Percentiles rank a stretch among this genome's conserved stretches.
Evolutionary conservation across 1,140 invertebrate species (phyloP).

Genomic region (Melitaea cinxia): DNA sequence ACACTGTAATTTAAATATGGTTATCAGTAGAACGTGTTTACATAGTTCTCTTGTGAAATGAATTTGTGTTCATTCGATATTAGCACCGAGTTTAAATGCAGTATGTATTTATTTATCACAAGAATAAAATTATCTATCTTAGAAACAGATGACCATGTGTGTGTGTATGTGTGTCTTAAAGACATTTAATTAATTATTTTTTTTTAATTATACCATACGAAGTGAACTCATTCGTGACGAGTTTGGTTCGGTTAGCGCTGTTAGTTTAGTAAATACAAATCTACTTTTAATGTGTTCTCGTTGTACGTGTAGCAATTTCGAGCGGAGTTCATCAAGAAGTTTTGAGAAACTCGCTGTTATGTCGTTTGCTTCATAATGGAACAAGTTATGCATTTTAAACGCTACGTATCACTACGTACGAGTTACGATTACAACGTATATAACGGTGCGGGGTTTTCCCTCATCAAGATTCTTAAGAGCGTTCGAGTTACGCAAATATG

Average conservation of each 20-base stretch:
- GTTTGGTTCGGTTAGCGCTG: not conserved
- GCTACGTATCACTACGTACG: not conserved
- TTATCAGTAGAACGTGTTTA: no score
- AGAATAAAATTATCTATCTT: no score
- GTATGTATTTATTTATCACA: no score
- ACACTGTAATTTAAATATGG: no score
- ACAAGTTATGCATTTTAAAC: slow-evolving; percentile 11
- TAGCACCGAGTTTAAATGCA: no score
- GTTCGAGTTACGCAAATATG: not conserved
- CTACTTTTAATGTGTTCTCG: slow-evolving; percentile 9
- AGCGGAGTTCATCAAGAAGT: not conserved
- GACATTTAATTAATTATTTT: not conserved
- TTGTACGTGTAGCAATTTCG: not conserved
- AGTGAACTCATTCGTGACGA: not conserved
- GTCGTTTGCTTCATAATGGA: slow-evolving; percentile 6
- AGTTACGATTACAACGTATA: not conserved
- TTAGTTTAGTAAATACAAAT: slow-evolving; percentile 5
- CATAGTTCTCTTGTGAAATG: no score
- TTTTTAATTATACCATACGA: not conserved
- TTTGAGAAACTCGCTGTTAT: slow-evolving; percentile 5
- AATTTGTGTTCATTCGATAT: no score
- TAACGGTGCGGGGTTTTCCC: not conserved
- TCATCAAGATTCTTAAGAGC: slow-evolving; percentile 5
- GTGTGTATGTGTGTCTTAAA: no score
- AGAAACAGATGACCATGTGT: no score